Base-by-base conservation (phyloP, 2,113 vertebrate species). In the Pterocles gutturalis region DNA sequence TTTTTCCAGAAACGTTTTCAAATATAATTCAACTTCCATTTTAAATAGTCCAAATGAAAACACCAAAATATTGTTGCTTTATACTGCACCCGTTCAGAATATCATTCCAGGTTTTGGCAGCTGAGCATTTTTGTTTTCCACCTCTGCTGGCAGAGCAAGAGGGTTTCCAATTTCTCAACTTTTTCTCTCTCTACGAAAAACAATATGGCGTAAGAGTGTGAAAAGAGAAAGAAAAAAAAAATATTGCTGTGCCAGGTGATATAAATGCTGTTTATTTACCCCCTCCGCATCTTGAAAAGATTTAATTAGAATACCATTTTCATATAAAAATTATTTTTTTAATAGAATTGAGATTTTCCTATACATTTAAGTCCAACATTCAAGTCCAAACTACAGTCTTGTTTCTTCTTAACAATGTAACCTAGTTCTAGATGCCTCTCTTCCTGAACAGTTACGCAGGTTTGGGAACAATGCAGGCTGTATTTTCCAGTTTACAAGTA, bases 401-500 rank as follows among this genome's bases (percentile, higher is more conserved):
- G 4, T 38, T 75, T 67, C 49, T 53, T 79, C 13, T 64, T 83
- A 4, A 64, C 95, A 92, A 60, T 6, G 9, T 25, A 53, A 48
- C 26, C 53, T 58, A 12, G 17, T 8, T 81, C 46, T 67, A 49
- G 2, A 34, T 10, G 4, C 15, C 6, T 72, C 38, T 72, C 36
- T 38, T 77, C 38, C 67, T 55, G 48, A 84, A 55, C 38, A 70
- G 28, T 46, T 81, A 45, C 1, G 0, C 0, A 4, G 34, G 4
- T 60, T 53, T 89, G 61, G 61, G 69, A 94, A 78, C 87, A 95
- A 91, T 24, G 41, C 17, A 67, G 43, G 53, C 70, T 94, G 81
- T 65, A 87, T 89, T 90, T 87, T 83, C 78, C 66, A 91, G 87
- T 80, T 93, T 88, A 82, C 49, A 55, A 71, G 78, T 38, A 87